phyloP scores from a whole-genome alignment of 2,797 vertebrate genomes.

The Clamator glandarius region DNA sequence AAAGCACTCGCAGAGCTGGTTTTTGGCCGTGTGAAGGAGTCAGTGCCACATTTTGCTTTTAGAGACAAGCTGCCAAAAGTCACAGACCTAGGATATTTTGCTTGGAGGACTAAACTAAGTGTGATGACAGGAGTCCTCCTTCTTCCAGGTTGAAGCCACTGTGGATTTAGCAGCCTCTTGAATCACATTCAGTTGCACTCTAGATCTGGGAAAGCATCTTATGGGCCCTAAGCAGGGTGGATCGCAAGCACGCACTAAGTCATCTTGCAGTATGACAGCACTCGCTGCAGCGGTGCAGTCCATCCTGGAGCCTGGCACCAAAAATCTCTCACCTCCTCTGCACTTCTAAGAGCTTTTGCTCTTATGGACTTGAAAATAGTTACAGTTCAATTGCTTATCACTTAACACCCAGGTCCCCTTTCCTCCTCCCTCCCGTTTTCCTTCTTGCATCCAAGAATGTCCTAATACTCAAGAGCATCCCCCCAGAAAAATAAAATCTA shows the following conservation, averaged over 20 bases:
- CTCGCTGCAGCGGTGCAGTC: accelerated
- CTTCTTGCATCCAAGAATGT: neutral
- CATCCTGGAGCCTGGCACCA: neutral
- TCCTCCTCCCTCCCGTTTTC: neutral
- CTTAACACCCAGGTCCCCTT: neutral
- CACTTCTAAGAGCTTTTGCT: neutral
- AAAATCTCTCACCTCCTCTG: neutral
- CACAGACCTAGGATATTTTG: neutral
- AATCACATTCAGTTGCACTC: accelerated
- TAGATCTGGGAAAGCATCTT: neutral
- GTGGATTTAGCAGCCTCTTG: neutral
- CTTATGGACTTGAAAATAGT: neutral
- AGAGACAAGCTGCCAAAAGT: neutral
- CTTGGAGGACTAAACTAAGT: accelerated
- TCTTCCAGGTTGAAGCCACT: neutral
- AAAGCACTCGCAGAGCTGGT: accelerated
- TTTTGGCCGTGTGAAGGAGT: accelerated
- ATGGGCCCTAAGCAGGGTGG: accelerated
- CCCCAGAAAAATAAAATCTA: neutral
- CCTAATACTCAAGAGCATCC: neutral
- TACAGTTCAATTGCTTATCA: neutral
- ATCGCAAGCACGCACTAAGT: accelerated
- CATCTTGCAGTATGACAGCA: accelerated
- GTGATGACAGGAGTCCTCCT: neutral
- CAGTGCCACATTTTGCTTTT: accelerated